A percentile compares a stretch with the other conserved stretches of the same genome.
phyloP scores from a whole-genome alignment of 2,113 vertebrate genomes.

The Actenoides hombroni region DNA sequence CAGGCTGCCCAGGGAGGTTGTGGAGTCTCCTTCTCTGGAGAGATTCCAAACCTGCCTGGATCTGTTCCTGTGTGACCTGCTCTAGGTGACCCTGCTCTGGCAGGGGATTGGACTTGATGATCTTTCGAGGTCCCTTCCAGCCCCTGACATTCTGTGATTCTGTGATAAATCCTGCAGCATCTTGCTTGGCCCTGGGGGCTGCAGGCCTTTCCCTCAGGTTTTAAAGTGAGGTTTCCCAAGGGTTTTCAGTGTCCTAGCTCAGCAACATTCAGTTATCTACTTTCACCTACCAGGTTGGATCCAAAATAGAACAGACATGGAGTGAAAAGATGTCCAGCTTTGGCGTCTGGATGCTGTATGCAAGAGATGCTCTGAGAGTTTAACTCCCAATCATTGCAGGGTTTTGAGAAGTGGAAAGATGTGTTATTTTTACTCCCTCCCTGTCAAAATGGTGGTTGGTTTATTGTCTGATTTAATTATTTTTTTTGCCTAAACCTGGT shows the following conservation, averaged over 20 bases:
- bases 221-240: background rate
- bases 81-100: too few relatives aligned
- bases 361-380: background rate
- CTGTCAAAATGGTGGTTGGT: background rate
- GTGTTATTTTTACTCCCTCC: background rate
- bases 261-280: rapidly evolving
- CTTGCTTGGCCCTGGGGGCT: rapidly evolving
- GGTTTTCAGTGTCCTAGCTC: background rate
- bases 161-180: background rate
- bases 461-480: background rate
- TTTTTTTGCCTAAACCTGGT: background rate
- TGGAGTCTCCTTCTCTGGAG: too few relatives aligned
- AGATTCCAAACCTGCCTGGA: too few relatives aligned
- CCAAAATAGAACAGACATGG: background rate
- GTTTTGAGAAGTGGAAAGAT: background rate
- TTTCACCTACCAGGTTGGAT: background rate
- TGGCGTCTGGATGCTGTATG: background rate
- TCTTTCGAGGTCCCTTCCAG: too few relatives aligned
- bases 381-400: background rate
- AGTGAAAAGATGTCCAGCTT: background rate
- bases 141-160: too few relatives aligned
- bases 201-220: rapidly evolving
- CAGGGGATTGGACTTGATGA: too few relatives aligned
- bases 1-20: too few relatives aligned
- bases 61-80: too few relatives aligned